Evolutionary conservation across 2,797 vertebrate species (phyloP).

Genomic region (Pangasius djambal): DNA sequence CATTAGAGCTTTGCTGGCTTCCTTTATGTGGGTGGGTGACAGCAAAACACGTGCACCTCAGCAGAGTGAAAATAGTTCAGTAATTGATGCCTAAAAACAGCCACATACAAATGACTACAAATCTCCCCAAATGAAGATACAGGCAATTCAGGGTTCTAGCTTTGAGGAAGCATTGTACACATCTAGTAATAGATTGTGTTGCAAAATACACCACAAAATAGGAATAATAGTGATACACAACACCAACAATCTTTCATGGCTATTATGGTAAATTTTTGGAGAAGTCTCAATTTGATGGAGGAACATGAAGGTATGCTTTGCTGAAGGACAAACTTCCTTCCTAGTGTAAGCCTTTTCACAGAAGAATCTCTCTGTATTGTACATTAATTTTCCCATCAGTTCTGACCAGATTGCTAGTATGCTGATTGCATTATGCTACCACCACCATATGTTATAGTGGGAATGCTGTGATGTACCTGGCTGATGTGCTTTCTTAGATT

Average conservation of each 20-base stretch:
- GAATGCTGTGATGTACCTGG: not conserved
- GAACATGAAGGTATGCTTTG: not conserved
- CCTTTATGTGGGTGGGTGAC: conserved; percentile 29
- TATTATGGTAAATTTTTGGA: not conserved
- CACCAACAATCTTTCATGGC: not conserved
- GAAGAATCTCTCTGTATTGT: not conserved
- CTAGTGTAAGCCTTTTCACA: not conserved
- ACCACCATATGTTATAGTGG: not conserved
- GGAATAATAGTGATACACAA: not conserved
- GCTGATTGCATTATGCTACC: not conserved
- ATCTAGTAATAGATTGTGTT: not conserved
- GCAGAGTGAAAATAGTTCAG: conserved; percentile 33
- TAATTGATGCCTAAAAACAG: conserved; percentile 43
- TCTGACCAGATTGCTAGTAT: not conserved
- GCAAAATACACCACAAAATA: not conserved
- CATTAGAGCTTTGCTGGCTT: conserved; percentile 33
- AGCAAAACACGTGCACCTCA: conserved; percentile 27
- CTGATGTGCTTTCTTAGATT: not conserved
- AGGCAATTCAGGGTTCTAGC: not conserved
- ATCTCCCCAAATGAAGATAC: conserved; percentile 1
- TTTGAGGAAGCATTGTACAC: not conserved
- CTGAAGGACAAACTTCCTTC: not conserved
- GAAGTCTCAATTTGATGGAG: not conserved
- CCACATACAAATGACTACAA: not conserved
- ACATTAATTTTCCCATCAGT: not conserved